A percentile compares a stretch with the other conserved stretches of the same genome.
Conservation (phyloP, 2,888 invertebrate species). For the Poecilus cupreus region DNA sequence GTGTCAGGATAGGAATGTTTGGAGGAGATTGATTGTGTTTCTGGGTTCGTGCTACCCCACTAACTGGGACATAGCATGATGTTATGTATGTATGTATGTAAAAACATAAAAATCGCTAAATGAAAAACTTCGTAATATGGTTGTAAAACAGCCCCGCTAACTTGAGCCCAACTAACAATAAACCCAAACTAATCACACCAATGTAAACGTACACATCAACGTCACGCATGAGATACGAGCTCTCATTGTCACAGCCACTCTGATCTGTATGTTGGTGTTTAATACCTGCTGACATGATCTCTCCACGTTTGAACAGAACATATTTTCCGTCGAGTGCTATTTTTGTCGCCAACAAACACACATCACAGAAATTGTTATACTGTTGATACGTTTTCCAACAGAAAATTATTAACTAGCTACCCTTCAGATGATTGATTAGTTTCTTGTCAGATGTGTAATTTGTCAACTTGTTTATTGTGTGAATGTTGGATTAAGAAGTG, state of each 20-base stretch:
- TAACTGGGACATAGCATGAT: too few relatives aligned
- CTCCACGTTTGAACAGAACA: background rate
- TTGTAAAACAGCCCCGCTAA: too few relatives aligned
- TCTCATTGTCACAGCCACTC: background rate
- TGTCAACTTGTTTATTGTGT: conserved; percentile 12
- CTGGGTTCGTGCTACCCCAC: too few relatives aligned
- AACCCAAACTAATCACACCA: too few relatives aligned
- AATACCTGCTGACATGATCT: conserved; percentile 10
- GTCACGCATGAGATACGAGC: conserved; percentile 6
- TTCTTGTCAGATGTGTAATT: conserved; percentile 19
- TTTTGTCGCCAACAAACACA: background rate
- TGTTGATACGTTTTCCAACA: background rate
- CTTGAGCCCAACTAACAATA: too few relatives aligned
- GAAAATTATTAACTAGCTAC: conserved; percentile 8
- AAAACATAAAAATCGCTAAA: too few relatives aligned
- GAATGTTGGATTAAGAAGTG: background rate
- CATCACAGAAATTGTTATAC: background rate
- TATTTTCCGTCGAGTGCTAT: conserved; percentile 20
- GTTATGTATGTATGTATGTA: too few relatives aligned
- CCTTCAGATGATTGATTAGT: conserved; percentile 25
- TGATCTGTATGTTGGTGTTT: background rate
- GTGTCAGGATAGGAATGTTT: too few relatives aligned
- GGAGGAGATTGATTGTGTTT: too few relatives aligned
- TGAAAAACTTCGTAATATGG: too few relatives aligned
- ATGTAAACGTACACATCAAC: background rate